Evolutionary conservation across 2,888 invertebrate species (phyloP).

Genomic region (Catocala fraxini): DNA sequence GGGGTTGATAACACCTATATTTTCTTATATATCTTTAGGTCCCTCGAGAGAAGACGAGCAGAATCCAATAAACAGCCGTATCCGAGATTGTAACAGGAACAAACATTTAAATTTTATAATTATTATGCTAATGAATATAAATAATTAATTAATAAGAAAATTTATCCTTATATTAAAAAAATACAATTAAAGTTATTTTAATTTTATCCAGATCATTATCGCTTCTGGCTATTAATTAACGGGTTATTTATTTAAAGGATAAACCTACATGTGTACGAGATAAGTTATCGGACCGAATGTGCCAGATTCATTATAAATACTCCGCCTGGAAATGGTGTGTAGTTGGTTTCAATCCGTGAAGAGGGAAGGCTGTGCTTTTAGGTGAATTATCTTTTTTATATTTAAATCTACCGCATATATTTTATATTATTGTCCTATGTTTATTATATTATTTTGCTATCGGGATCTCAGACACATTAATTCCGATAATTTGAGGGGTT

Average conservation of each 20-base stretch:
- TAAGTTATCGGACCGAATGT: conserved; percentile 5
- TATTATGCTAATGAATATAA: not conserved
- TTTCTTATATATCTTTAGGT: no score
- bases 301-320: not conserved
- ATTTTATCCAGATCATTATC: no score
- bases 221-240: not conserved
- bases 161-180: no score
- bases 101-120: no score
- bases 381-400: not conserved
- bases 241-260: conserved; percentile 6
- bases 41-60: no score
- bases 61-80: no score
- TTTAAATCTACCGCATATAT: not conserved
- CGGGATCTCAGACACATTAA: no score
- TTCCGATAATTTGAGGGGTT: no score
- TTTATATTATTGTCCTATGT: not conserved
- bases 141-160: conserved; percentile 1
- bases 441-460: not conserved
- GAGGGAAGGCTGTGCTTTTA: not conserved
- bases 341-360: not conserved
- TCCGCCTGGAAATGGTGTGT: not conserved
- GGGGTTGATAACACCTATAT: no score
- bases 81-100: no score
- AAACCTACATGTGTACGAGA: conserved; percentile 7
- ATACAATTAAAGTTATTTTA: no score